Evolutionary conservation across 2,797 vertebrate genomes (phyloP).

Genomic region (Psittacula derbiana): DNA sequence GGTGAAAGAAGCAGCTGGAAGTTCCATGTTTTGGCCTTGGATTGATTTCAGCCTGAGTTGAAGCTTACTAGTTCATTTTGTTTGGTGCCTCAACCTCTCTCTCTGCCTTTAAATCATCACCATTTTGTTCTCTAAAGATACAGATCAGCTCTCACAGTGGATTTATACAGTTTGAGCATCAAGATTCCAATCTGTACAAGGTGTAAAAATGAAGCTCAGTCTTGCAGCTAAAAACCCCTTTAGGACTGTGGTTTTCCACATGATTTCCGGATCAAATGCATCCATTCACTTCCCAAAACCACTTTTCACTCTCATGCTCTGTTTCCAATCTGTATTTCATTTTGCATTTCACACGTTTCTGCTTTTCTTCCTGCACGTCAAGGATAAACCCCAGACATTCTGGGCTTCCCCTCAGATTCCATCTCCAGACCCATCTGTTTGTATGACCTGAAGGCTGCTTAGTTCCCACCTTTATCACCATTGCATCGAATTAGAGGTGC

Average conservation of each 20-base stretch:
- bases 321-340: not conserved
- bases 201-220: not conserved
- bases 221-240: not conserved
- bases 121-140: not conserved
- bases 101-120: not conserved
- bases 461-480: not conserved
- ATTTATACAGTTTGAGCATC: not conserved
- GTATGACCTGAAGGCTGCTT: not conserved
- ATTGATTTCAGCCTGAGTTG: not conserved
- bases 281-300: not conserved
- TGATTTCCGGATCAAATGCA: not conserved
- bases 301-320: not conserved
- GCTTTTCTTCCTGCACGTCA: not conserved
- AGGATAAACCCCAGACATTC: not conserved
- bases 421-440: not conserved
- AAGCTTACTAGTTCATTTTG: not conserved
- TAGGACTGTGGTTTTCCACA: not conserved
- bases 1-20: not conserved
- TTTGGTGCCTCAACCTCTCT: not conserved
- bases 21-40: not conserved
- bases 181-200: not conserved
- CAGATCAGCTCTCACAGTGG: rapidly evolving
- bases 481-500: not conserved
- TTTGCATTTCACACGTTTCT: not conserved
- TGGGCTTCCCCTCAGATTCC: not conserved